Evolutionary conservation across 23 tunicate species (phyloP).

Genomic region (Pegea sp.): DNA sequence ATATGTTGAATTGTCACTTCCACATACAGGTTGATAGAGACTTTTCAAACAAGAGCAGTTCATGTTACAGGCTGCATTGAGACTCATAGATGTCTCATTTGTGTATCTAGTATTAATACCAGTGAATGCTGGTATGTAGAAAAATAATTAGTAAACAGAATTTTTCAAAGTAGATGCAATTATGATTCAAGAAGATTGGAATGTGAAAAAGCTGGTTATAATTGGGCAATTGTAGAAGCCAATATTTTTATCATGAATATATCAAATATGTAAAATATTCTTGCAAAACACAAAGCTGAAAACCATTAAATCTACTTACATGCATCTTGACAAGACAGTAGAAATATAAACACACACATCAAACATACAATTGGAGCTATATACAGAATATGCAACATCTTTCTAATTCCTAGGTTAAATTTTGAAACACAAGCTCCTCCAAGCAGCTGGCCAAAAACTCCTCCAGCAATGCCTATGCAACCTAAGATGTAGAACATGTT

Average conservation of each 20-base stretch:
- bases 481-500: too few species aligned
- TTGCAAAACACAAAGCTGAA: background rate
- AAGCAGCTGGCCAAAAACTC: conserved; percentile 24
- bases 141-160: background rate
- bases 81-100: background rate
- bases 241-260: background rate
- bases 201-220: background rate
- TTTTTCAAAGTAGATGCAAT: background rate
- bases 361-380: conserved; percentile 23
- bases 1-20: conserved; percentile 31
- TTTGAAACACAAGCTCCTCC: conserved; percentile 22
- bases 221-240: background rate
- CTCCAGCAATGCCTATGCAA: too few species aligned
- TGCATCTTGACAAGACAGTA: too few species aligned
- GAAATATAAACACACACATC: too few species aligned
- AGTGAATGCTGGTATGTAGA: conserved; percentile 5
- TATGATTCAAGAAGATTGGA: background rate
- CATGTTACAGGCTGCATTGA: conserved; percentile 10
- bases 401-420: conserved; percentile 6
- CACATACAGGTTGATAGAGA: conserved; percentile 47
- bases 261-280: background rate
- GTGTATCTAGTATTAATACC: conserved; percentile 7
- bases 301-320: too few species aligned
- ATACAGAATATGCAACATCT: conserved; percentile 20
- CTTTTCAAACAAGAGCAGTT: conserved; percentile 18